Percentiles rank a stretch among this genome's conserved stretches.
These are phyloP conservation scores for Leptinotarsa juncta DNA, from an alignment of 2,888 invertebrate genomes.

Conservation along the genomic window DNA sequence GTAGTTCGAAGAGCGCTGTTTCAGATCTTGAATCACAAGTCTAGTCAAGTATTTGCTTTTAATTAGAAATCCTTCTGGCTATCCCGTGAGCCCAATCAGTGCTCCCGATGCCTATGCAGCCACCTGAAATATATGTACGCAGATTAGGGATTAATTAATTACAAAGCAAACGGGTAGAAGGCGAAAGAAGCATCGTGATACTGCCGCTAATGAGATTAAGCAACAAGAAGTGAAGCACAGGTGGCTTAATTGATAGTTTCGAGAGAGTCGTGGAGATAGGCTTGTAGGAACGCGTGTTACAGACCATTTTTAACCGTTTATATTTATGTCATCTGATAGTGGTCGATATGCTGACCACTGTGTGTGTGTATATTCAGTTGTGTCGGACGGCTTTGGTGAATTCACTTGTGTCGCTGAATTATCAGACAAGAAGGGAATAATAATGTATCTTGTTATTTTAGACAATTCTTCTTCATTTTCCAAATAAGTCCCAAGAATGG, in stretches of 20 bases:
- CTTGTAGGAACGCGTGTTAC: slow-evolving; percentile 61
- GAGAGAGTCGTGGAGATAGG: slow-evolving; percentile 61
- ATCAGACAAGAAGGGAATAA: no score
- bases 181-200: slow-evolving; percentile 64
- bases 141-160: slow-evolving; percentile 66
- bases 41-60: slow-evolving; percentile 1
- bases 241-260: slow-evolving; percentile 64
- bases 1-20: neutral
- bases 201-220: slow-evolving; percentile 66
- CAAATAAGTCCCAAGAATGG: no score
- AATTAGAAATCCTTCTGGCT: slow-evolving; percentile 30
- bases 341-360: slow-evolving; percentile 17
- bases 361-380: slow-evolving; percentile 24
- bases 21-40: neutral
- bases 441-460: no score
- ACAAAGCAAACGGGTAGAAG: slow-evolving; percentile 61
- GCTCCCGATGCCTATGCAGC: slow-evolving; percentile 42
- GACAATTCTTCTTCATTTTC: no score
- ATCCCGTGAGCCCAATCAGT: slow-evolving; percentile 50
- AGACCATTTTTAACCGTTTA: slow-evolving; percentile 49
- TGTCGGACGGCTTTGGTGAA: neutral
- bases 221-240: slow-evolving; percentile 58
- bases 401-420: neutral
- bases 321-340: slow-evolving; percentile 60
- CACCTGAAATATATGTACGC: slow-evolving; percentile 54